Percentiles rank a stretch among this genome's conserved stretches.
phyloP scores from a whole-genome alignment of 2,888 invertebrate genomes.

The Silvanus unidentatus region DNA sequence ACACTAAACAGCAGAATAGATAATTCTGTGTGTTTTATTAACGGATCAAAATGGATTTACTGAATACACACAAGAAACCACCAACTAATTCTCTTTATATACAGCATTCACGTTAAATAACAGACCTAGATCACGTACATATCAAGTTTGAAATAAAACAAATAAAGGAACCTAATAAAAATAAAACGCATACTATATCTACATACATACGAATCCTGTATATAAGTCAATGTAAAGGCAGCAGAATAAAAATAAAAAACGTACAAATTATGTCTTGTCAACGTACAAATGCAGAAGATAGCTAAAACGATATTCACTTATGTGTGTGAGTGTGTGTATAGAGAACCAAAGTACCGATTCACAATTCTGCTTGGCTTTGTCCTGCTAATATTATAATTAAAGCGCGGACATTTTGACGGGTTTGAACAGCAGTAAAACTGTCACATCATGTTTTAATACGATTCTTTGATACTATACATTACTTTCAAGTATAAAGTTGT shows the following conservation, averaged over 20 bases:
- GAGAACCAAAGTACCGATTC: conserved; percentile 21
- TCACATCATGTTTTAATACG: conserved; percentile 32
- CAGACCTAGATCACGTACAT: conserved; percentile 3
- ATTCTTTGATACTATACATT: conserved; percentile 14
- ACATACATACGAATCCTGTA: conserved; percentile 30
- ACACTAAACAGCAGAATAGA: too few relatives aligned
- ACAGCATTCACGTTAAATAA: too few relatives aligned
- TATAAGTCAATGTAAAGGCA: conserved; percentile 28
- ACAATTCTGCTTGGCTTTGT: conserved; percentile 29
- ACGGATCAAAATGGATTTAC: too few relatives aligned
- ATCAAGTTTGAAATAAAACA: conserved; percentile 14
- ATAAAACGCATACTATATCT: conserved; percentile 26
- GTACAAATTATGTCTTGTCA: conserved; percentile 38
- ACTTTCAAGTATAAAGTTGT: conserved; percentile 1
- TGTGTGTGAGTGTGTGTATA: background rate
- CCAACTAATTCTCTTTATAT: too few relatives aligned
- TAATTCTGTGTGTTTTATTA: too few relatives aligned
- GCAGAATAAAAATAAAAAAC: conserved; percentile 29
- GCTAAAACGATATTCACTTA: conserved; percentile 23
- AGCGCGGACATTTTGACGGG: conserved; percentile 39
- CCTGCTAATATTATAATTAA: conserved; percentile 42
- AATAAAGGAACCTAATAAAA: conserved; percentile 23
- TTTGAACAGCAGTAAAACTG: conserved; percentile 34
- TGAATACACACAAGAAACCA: too few relatives aligned
- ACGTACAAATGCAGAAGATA: conserved; percentile 24